Base-by-base conservation (phyloP, 2,888 invertebrate species). In the Eristalis tenax region DNA sequence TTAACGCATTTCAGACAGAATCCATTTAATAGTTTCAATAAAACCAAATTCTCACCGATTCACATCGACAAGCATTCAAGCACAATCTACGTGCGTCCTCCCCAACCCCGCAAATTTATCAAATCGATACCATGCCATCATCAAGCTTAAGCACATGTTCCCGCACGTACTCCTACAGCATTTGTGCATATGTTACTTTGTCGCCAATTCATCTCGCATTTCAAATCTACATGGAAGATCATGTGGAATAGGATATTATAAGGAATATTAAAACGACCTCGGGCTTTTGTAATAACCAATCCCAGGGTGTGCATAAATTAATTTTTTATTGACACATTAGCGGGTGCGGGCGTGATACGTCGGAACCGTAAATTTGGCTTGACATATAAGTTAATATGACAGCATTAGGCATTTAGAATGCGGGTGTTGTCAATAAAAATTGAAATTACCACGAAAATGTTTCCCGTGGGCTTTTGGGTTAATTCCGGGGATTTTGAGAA, bases 261-360 rank as follows among this genome's bases (percentile, higher is more conserved):
- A 18, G 50, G 50, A 18, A 50, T 50, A 18, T 50, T 50, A 50
- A 50, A 50, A 18, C 50, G n/a, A 8, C 50, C 18, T 50, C 18
- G 50, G 50, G 50, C 18, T 50, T 50, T 8, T 50, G 50, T 50
- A 50, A 50, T 50, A 50, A 50, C 50, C 50, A 50, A 50, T 50
- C 50, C 50, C 50, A 18, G 50, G 50, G 18, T 50, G 50, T 50
- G 50, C 40, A 66, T 66, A 66, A 43, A 66, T 66, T 43, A 66
- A 26, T 66, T 66, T 66, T 38, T 66, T 66, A 66, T 66, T 43
- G 26, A 23, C 66, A 26, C 66, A 66, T 66, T 66, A 66, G 66
- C 66, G 66, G 50, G 50, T 18, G 18, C 18, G 50, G 18, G 8
- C 8, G 18, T 50, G 43, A 43, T 43, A 15, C 43, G 15, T 43